Evolutionary conservation across 2,888 invertebrate genomes (phyloP).

Genomic region (Slavum lentiscoides): DNA sequence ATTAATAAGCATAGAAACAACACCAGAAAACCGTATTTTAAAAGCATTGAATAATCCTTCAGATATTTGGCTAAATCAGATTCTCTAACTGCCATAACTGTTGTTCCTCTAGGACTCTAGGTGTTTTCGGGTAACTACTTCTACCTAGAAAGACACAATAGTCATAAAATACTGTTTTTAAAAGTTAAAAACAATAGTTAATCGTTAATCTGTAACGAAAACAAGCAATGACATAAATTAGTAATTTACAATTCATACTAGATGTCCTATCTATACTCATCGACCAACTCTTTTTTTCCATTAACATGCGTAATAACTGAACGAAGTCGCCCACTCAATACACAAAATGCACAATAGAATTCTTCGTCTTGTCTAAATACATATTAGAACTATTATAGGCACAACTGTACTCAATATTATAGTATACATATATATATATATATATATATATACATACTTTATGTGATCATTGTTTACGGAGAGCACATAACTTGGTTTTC

Average conservation of each 20-base stretch:
- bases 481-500: constrained; percentile 25
- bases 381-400: no score
- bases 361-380: constrained; percentile 79
- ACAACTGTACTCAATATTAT: constrained; percentile 36
- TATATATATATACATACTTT: constrained; percentile 44
- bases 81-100: constrained; percentile 94
- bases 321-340: constrained; percentile 91
- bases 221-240: background rate
- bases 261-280: constrained; percentile 98
- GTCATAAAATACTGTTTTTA: constrained; percentile 19
- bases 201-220: background rate
- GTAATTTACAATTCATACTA: constrained; percentile 83
- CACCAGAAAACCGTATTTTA: constrained; percentile 92
- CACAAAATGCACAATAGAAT: constrained; percentile 95
- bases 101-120: constrained; percentile 89
- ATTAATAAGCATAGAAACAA: constrained; percentile 94
- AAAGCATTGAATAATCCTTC: constrained; percentile 96
- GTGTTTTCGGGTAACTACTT: constrained; percentile 90
- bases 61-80: constrained; percentile 96
- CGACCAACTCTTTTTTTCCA: constrained; percentile 93
- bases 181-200: background rate
- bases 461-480: constrained; percentile 29
- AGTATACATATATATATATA: constrained; percentile 46
- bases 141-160: constrained; percentile 65
- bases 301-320: constrained; percentile 90